Conservation (phyloP, 2,888 invertebrate genomes). For the Apamea sordens region DNA sequence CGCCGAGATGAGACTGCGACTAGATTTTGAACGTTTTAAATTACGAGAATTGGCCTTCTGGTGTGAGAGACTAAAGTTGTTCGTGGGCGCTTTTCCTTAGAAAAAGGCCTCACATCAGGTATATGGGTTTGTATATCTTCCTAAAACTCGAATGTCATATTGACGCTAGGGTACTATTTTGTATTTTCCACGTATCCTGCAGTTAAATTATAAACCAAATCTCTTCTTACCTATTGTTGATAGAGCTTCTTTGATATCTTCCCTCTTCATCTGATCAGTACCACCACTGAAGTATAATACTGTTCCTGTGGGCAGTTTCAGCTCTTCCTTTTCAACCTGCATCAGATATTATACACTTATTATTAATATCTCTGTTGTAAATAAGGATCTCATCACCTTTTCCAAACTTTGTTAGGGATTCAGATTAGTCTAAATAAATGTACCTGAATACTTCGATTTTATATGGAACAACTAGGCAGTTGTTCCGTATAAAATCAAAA, state of each 20-base stretch:
- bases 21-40: too few species aligned
- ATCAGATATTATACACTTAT: constrained; percentile 58
- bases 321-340: constrained; percentile 80
- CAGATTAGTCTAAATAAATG: background rate
- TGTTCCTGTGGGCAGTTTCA: constrained; percentile 93
- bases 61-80: too few species aligned
- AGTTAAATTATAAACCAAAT: background rate
- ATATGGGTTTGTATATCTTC: background rate
- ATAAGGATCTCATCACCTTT: background rate
- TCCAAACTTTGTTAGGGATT: background rate
- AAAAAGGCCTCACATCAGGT: too few species aligned
- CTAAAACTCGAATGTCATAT: background rate
- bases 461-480: too few species aligned
- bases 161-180: background rate
- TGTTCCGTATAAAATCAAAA: too few species aligned
- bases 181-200: background rate
- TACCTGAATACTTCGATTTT: too few species aligned
- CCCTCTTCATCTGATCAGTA: constrained; percentile 91
- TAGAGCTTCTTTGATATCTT: constrained; percentile 93
- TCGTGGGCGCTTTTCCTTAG: too few species aligned
- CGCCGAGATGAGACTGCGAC: too few species aligned
- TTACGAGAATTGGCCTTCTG: too few species aligned
- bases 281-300: constrained; percentile 93
- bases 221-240: constrained; percentile 83
- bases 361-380: background rate